Percentiles rank a stretch among this genome's conserved stretches.
These are phyloP conservation scores for Xanthia icteritia DNA, from an alignment of 2,888 invertebrate species.

Conservation along the genomic window DNA sequence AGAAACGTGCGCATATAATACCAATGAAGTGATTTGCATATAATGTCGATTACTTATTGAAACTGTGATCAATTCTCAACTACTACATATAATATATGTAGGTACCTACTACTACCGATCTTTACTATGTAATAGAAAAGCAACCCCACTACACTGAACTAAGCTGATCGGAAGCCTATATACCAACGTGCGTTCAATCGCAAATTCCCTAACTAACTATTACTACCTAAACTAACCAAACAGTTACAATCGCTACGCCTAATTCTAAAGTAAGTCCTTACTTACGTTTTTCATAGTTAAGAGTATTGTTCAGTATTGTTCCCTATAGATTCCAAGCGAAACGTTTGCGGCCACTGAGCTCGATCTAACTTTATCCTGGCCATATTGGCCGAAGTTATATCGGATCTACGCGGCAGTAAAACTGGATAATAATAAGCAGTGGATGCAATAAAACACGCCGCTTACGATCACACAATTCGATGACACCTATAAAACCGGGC, in stretches of 20 bases:
- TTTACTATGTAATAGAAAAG: not conserved
- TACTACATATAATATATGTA: not conserved
- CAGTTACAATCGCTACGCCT: conserved; percentile 12
- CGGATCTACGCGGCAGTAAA: conserved; percentile 70
- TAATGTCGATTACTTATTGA: not conserved
- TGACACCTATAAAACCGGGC: conserved; percentile 79
- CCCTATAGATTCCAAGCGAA: conserved; percentile 50
- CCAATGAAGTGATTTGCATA: not conserved
- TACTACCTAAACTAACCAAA: conserved; percentile 12
- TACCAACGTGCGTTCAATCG: not conserved
- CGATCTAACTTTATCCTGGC: conserved; percentile 54
- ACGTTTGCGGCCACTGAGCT: conserved; percentile 38
- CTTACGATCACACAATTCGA: conserved; percentile 80
- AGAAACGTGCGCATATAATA: conserved; percentile 5
- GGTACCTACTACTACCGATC: not conserved
- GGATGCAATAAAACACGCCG: conserved; percentile 78
- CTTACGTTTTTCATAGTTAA: conserved; percentile 37
- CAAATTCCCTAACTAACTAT: too few relatives aligned
- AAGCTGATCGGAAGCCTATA: conserved; percentile 12
- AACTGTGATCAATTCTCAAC: not conserved
- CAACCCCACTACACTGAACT: not conserved
- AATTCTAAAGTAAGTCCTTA: conserved; percentile 19
- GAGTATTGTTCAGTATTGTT: conserved; percentile 42
- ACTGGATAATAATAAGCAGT: conserved; percentile 80
- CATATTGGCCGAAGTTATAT: conserved; percentile 50